These are phyloP conservation scores for Pseudorectes ferrugineus DNA, from an alignment of 2,113 vertebrate genomes.

Conservation along the genomic window DNA sequence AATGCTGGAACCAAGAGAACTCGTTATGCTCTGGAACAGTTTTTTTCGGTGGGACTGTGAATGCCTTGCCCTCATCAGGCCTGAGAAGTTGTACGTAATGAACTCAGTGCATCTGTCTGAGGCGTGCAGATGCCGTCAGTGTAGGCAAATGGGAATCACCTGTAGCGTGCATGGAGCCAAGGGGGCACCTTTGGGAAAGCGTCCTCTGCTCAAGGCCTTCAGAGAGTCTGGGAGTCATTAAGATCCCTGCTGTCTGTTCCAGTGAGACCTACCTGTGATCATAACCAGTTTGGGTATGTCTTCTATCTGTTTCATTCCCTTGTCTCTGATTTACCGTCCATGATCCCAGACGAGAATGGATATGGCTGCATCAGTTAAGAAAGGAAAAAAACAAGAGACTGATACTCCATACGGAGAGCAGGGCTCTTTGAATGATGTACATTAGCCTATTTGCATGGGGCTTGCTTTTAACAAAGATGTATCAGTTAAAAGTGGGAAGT, in stretches of 20 bases:
- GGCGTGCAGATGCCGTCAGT: not conserved
- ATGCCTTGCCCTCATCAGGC: not conserved
- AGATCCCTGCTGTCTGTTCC: not conserved
- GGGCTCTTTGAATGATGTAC: not conserved
- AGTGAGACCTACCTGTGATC: not conserved
- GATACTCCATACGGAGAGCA: not conserved
- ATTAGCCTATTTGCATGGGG: not conserved
- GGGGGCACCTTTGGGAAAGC: not conserved
- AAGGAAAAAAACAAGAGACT: not conserved
- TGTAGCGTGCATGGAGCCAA: not conserved
- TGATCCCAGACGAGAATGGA: not conserved
- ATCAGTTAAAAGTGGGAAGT: not conserved
- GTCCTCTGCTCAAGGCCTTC: not conserved
- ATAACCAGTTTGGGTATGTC: not conserved
- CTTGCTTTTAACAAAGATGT: not conserved
- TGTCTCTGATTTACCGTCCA: not conserved
- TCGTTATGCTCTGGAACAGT: not conserved
- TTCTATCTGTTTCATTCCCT: not conserved
- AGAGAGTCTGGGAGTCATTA: not conserved
- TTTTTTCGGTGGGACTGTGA: not conserved
- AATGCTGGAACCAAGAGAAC: not conserved
- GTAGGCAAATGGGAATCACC: not conserved
- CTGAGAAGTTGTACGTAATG: not conserved
- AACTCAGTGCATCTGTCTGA: not conserved
- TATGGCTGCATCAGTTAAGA: not conserved